phyloP scores from a whole-genome alignment of 2,888 invertebrate genomes.

The Ptychoptera albimana region DNA sequence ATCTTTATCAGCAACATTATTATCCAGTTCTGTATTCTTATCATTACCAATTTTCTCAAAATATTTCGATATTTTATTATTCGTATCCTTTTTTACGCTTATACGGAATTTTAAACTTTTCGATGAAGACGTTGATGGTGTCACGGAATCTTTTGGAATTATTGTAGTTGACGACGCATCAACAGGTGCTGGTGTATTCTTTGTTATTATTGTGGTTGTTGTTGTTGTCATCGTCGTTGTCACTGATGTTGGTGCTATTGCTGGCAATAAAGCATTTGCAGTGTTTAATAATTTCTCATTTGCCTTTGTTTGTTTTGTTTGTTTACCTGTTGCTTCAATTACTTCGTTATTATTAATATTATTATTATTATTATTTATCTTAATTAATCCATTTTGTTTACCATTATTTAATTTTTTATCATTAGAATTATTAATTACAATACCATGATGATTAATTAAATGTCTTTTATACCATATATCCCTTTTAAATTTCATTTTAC shows the following conservation, averaged over 20 bases:
- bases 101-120: no score
- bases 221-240: not conserved
- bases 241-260: not conserved
- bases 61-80: no score
- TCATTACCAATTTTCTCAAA: no score
- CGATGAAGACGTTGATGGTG: no score
- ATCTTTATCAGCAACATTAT: no score
- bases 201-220: not conserved
- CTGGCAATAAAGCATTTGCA: no score
- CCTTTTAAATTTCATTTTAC: not conserved
- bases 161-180: no score
- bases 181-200: not conserved
- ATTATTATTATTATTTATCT: not conserved
- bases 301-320: not conserved
- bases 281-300: no score
- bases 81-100: no score
- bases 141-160: no score
- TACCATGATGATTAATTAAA: not conserved
- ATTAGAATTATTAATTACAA: not conserved
- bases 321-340: not conserved
- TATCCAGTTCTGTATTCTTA: no score
- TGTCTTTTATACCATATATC: not conserved
- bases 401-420: not conserved
- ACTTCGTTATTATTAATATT: not conserved
- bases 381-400: not conserved